Evolutionary conservation across 2,113 vertebrate genomes (phyloP).

Genomic region (Halcyon malimbica): DNA sequence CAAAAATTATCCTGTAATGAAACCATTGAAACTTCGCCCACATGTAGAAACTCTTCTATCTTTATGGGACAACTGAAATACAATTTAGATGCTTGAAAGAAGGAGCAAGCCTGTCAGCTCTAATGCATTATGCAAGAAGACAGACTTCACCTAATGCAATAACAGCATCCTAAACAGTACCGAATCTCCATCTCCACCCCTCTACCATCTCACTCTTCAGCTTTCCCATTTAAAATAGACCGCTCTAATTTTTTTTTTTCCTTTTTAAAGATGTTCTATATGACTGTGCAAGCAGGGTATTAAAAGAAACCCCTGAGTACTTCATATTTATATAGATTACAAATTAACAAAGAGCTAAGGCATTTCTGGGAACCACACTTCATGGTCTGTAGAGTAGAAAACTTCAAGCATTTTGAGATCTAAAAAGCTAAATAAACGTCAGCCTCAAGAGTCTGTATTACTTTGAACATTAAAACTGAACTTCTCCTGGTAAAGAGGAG

Average conservation of each 20-base stretch:
- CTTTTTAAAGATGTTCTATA: neutral
- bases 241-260: neutral
- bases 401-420: neutral
- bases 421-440: neutral
- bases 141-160: neutral
- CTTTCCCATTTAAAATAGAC: neutral
- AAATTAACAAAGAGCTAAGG: neutral
- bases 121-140: neutral
- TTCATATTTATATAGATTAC: neutral
- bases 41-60: neutral
- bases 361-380: neutral
- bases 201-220: neutral
- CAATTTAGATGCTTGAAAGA: neutral
- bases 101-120: neutral
- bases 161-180: neutral
- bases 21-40: neutral
- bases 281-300: neutral
- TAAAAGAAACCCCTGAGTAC: neutral
- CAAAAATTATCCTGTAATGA: neutral
- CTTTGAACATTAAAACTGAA: neutral
- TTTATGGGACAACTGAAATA: neutral
- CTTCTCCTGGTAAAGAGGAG: neutral
- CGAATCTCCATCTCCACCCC: neutral
- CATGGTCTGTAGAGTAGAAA: neutral
- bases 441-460: neutral